Percentiles rank a stretch among this genome's conserved stretches.
phyloP scores from a whole-genome alignment of 2,888 invertebrate genomes.

The Coleophora deauratella region DNA sequence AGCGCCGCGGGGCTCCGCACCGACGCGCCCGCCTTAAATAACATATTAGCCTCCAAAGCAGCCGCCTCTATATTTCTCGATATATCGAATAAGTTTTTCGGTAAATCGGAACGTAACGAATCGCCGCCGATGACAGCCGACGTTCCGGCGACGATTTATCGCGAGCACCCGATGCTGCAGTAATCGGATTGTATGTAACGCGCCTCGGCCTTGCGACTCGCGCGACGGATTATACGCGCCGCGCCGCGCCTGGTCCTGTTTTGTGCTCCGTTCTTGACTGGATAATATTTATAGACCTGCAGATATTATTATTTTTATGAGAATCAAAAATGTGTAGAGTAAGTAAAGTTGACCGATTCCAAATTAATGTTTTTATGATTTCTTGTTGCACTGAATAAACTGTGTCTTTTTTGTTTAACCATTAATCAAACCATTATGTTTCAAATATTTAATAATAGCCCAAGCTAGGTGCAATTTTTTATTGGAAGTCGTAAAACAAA shows the following conservation, averaged over 20 bases:
- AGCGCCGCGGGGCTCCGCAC: constrained; percentile 54
- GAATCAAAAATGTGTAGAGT: no score
- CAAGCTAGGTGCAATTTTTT: no score
- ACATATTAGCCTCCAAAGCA: constrained; percentile 64
- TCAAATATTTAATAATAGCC: no score
- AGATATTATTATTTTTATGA: neutral
- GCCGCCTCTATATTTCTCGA: constrained; percentile 59
- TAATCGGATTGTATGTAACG: constrained; percentile 55
- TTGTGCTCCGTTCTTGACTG: constrained; percentile 3
- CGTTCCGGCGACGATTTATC: constrained; percentile 50
- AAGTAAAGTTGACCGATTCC: no score
- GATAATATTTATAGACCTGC: no score
- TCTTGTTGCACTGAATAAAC: no score
- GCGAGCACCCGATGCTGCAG: constrained; percentile 51
- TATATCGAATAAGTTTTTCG: constrained; percentile 47
- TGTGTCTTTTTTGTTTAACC: no score
- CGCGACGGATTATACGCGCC: constrained; percentile 8
- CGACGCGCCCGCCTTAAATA: constrained; percentile 48
- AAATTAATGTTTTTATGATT: no score
- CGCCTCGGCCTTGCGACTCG: constrained; percentile 14
- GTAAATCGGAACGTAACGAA: constrained; percentile 63
- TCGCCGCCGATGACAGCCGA: constrained; percentile 56
- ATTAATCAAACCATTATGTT: no score
- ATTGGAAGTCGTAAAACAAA: no score
- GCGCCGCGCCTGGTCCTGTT: constrained; percentile 14